Evolutionary conservation across 2,797 vertebrate species (phyloP), one percentile per base, ranked within the genome.

Genomic region (Euthynnus affinis): DNA sequence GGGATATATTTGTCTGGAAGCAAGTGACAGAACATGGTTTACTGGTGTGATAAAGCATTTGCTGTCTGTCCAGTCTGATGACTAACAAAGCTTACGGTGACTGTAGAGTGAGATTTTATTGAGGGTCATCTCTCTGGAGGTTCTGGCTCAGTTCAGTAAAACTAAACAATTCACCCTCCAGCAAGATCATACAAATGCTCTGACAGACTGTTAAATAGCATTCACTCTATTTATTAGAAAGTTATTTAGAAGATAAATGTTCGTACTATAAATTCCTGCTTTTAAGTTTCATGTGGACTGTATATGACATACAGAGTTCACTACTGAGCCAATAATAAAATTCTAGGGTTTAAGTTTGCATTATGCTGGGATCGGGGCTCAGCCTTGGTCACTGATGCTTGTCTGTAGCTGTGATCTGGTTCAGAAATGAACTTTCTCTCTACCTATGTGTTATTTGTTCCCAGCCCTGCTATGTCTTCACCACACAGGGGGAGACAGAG

Each of bases 351-450:
- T 9, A 37, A 46, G 1, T 60, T 27, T 27, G 55, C 61, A 1
- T 53, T 18, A 6, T 22, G 1, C 10, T n/a, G 49, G 40, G 44
- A 5, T 27, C 7, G 4, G 17, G 52, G 17, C 44, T 58, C 53
- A n/a, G 46, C 57, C 32, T 42, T 3, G 42, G 42, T 78, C 44
- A 46, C 25, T 32, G 65, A 49, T 44, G 52, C 9, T 14, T 46
- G 29, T 58, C 51, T 56, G n/a, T 22, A 49, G 42, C 51, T 56
- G 51, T 70, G 66, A 71, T 52, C 42, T 58, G 51, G 10, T 61
- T 77, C 42, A 66, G 32, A 64, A 18, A 59, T 46, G 25, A 76
- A 13, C 25, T 46, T 34, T 32, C 9, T 53, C 23, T 15, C 53
- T 3, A 17, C 29, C 25, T 15, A 46, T 65, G 46, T 44, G 55